Percentiles rank a stretch among this genome's conserved stretches.
Conservation (phyloP, 2,113 vertebrate species). For the Triplophysa tibetana region DNA sequence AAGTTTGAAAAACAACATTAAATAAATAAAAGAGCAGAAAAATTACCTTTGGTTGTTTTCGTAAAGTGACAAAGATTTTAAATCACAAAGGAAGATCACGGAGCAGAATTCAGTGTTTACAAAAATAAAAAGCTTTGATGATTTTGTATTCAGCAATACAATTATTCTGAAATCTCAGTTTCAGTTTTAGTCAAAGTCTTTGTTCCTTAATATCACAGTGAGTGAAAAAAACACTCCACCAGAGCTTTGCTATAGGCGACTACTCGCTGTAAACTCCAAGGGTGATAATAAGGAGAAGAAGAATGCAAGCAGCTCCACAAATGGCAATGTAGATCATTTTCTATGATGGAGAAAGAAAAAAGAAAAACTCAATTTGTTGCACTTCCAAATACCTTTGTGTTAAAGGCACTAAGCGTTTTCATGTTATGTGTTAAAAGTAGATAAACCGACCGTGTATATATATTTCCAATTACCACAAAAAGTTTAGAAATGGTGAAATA, state of each 20-base stretch:
- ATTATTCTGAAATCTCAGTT: not conserved
- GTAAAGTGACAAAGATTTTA: not conserved
- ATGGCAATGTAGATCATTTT: slow-evolving; percentile 81
- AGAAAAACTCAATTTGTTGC: not conserved
- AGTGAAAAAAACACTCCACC: not conserved
- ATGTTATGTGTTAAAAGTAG: not conserved
- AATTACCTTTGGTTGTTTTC: not conserved
- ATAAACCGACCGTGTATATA: not conserved
- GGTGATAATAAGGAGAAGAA: slow-evolving; percentile 78
- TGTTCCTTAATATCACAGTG: not conserved
- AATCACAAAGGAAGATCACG: not conserved
- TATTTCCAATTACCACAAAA: too few relatives aligned
- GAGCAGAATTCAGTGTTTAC: not conserved
- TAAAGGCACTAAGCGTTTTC: not conserved
- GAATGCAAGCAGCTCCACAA: slow-evolving; percentile 75
- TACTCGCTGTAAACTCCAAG: slow-evolving; percentile 68
- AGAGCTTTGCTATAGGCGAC: not conserved
- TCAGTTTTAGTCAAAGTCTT: not conserved
- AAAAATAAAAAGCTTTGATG: not conserved
- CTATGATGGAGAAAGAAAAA: slow-evolving; percentile 64
- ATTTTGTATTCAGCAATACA: not conserved
- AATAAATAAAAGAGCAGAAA: not conserved
- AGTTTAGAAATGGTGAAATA: not conserved
- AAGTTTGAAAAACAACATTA: not conserved
- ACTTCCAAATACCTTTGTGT: not conserved